Conservation (phyloP, 2,113 vertebrate species). For the Mesembrinibis cayennensis region DNA sequence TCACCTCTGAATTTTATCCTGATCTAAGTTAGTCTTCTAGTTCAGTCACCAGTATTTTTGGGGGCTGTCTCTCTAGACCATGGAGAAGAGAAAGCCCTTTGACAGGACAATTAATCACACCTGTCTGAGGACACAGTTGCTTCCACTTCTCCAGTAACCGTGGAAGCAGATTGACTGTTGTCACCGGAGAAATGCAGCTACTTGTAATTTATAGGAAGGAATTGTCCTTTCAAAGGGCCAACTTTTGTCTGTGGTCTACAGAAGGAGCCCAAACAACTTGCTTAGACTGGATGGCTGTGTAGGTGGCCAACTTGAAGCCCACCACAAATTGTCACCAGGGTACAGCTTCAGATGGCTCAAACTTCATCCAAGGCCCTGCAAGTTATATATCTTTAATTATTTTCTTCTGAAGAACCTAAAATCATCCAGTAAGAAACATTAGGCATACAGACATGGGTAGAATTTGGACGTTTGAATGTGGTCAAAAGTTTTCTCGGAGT, state of each 20-base stretch:
- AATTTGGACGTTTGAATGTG: not conserved
- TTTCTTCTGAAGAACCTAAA: not conserved
- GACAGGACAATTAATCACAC: not conserved
- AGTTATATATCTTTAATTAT: not conserved
- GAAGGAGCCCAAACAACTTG: not conserved
- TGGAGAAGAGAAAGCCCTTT: not conserved
- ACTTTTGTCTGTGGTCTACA: not conserved
- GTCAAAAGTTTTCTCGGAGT: not conserved
- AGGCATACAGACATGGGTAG: not conserved
- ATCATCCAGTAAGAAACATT: not conserved
- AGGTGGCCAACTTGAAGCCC: not conserved
- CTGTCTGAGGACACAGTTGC: not conserved
- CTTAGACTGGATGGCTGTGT: not conserved
- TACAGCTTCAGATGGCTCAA: not conserved
- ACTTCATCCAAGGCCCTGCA: not conserved
- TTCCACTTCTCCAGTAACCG: not conserved
- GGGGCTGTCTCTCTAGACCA: not conserved
- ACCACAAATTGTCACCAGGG: not conserved
- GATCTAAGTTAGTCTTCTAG: not conserved
- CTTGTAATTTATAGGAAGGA: not conserved
- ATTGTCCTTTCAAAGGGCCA: not conserved
- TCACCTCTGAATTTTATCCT: not conserved
- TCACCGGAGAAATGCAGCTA: not conserved
- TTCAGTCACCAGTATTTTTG: not conserved
- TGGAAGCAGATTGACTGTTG: not conserved